A percentile compares a stretch with the other conserved stretches of the same genome.
Evolutionary conservation across 2,888 invertebrate species (phyloP).

Genomic region (Meiosimyza decipiens): DNA sequence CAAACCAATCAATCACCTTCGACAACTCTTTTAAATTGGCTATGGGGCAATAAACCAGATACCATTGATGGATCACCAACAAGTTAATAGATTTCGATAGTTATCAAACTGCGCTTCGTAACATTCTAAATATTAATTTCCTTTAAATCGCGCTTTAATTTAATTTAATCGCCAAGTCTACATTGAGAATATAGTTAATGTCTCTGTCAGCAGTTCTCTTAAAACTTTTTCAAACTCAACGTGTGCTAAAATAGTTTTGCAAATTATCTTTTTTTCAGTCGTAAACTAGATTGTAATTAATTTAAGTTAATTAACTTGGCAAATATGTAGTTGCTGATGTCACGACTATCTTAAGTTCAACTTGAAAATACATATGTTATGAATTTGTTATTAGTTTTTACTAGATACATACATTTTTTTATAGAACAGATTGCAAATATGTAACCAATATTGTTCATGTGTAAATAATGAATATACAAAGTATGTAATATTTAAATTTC

Average conservation of each 20-base stretch:
- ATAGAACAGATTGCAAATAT: not conserved
- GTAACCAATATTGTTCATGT: not conserved
- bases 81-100: conserved; percentile 23
- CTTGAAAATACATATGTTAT: conserved; percentile 7
- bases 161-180: too few relatives aligned
- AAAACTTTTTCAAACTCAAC: not conserved
- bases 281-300: not conserved
- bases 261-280: not conserved
- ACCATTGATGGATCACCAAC: conserved; percentile 15
- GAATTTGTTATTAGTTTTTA: conserved; percentile 15
- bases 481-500: not conserved
- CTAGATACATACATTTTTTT: not conserved
- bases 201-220: too few relatives aligned
- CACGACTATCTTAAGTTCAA: conserved; percentile 11
- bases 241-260: not conserved
- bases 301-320: not conserved
- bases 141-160: not conserved
- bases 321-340: conserved; percentile 1
- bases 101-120: not conserved
- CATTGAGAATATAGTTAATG: too few relatives aligned
- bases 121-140: not conserved
- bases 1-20: conserved; percentile 84
- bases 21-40: conserved; percentile 83
- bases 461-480: conserved; percentile 8
- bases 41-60: conserved; percentile 73